Conservation (phyloP, 1,140 invertebrate species). For the Megathymus violae region DNA sequence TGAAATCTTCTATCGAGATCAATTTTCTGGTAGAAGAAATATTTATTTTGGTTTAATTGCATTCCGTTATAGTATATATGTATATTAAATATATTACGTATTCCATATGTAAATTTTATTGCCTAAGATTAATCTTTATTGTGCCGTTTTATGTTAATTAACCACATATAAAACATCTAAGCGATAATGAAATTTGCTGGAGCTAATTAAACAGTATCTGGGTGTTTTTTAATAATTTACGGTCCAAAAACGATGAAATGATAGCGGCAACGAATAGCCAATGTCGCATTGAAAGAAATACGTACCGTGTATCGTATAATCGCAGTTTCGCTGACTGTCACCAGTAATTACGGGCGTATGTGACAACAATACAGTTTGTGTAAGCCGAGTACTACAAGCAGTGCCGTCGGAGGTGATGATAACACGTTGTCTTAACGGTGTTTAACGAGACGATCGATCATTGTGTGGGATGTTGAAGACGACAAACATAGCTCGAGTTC, state of each 20-base stretch:
- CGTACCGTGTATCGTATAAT: not conserved
- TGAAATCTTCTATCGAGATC: no score
- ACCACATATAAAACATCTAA: no score
- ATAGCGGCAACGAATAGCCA: not conserved
- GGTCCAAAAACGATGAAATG: not conserved
- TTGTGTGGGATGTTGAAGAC: conserved; percentile 30
- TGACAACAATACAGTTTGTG: conserved; percentile 24
- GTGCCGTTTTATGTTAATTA: no score
- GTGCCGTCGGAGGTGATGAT: conserved; percentile 9
- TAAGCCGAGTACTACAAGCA: conserved; percentile 16
- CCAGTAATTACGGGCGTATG: not conserved
- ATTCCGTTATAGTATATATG: no score
- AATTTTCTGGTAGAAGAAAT: no score
- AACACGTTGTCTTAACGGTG: conserved; percentile 28
- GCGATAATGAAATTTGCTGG: no score
- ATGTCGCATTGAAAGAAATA: no score
- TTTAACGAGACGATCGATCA: conserved; percentile 38
- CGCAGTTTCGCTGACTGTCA: not conserved
- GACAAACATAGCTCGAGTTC: conserved; percentile 1
- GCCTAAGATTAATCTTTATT: no score
- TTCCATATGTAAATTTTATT: no score
- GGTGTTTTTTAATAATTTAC: not conserved
- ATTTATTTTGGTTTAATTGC: no score
- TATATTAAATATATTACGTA: no score
- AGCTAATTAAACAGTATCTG: no score